Percentiles rank a stretch among this genome's conserved stretches.
phyloP scores from a whole-genome alignment of 2,797 vertebrate genomes.

The Holocentrus rufus region DNA sequence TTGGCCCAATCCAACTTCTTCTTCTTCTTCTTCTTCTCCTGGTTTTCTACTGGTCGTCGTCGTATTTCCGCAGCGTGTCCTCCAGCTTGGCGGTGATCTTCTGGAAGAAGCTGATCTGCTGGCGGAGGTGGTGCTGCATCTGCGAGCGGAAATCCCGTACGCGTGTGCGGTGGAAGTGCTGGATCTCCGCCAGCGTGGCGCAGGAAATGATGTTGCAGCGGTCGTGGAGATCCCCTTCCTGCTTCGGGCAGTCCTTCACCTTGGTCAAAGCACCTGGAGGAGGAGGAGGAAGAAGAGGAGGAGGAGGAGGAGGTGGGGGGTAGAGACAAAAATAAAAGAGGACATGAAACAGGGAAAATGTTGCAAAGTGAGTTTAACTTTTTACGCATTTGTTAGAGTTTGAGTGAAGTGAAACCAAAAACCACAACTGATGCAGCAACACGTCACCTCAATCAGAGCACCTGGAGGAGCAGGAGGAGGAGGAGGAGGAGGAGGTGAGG shows the following conservation, averaged over 20 bases:
- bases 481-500: too few relatives aligned
- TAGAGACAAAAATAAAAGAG: too few relatives aligned
- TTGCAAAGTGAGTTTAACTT: too few relatives aligned
- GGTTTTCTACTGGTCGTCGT: slow-evolving; percentile 78
- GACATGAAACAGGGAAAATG: too few relatives aligned
- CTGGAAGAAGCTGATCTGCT: slow-evolving; percentile 97
- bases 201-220: slow-evolving; percentile 99
- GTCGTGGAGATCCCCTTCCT: slow-evolving; percentile 89
- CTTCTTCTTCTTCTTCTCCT: neutral
- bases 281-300: slow-evolving; percentile 38
- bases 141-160: slow-evolving; percentile 95
- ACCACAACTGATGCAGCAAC: neutral
- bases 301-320: too few relatives aligned
- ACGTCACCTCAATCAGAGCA: too few relatives aligned
- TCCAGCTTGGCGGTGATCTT: slow-evolving; percentile 97
- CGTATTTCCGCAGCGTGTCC: slow-evolving; percentile 92
- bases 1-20: neutral
- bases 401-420: neutral
- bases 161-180: slow-evolving; percentile 96
- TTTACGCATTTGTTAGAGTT: too few relatives aligned
- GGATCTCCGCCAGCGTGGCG: slow-evolving; percentile 96
- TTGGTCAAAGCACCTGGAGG: slow-evolving; percentile 94
- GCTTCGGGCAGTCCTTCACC: slow-evolving; percentile 95
- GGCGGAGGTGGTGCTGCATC: slow-evolving; percentile 96
- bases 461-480: too few relatives aligned